A percentile compares a stretch with the other conserved stretches of the same genome.
These are phyloP conservation scores for Recurvirostra avosetta DNA, from an alignment of 2,113 vertebrate species.

Conservation along the genomic window DNA sequence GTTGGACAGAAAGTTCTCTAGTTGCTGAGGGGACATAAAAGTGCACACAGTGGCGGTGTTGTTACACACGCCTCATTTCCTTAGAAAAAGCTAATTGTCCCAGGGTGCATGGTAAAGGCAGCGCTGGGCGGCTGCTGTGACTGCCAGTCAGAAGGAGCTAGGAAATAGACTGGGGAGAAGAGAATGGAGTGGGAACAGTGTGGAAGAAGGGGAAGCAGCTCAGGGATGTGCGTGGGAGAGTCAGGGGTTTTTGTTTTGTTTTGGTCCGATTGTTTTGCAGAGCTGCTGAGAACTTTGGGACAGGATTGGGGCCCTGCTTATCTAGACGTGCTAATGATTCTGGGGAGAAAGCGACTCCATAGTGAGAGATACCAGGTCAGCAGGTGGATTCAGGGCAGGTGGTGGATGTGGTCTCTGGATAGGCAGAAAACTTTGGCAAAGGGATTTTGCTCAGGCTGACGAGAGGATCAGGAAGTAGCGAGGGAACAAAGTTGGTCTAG, in stretches of 20 bases:
- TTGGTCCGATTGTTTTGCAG: not conserved
- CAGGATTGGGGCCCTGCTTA: not conserved
- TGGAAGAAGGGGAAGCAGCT: not conserved
- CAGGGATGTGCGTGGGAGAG: not conserved
- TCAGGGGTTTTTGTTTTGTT: not conserved
- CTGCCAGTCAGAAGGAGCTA: not conserved
- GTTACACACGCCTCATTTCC: not conserved
- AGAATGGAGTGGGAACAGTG: not conserved
- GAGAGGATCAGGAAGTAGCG: not conserved
- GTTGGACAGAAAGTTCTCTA: not conserved
- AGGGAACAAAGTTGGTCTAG: not conserved
- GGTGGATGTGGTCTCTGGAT: not conserved
- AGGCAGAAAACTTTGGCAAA: not conserved
- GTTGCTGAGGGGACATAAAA: not conserved
- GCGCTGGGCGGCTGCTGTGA: not conserved
- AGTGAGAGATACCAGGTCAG: not conserved
- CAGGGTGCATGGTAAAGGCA: not conserved
- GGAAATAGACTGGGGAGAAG: not conserved
- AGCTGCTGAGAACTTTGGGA: not conserved
- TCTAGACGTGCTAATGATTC: not conserved
- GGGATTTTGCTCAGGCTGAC: not conserved
- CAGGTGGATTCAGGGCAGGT: not conserved
- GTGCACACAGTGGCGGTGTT: not conserved
- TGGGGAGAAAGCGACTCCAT: not conserved
- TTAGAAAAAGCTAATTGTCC: slow-evolving; percentile 13